These are phyloP conservation scores for Ceratotherium simum DNA, from an alignment of 2,113 vertebrate genomes.

Conservation along the genomic window DNA sequence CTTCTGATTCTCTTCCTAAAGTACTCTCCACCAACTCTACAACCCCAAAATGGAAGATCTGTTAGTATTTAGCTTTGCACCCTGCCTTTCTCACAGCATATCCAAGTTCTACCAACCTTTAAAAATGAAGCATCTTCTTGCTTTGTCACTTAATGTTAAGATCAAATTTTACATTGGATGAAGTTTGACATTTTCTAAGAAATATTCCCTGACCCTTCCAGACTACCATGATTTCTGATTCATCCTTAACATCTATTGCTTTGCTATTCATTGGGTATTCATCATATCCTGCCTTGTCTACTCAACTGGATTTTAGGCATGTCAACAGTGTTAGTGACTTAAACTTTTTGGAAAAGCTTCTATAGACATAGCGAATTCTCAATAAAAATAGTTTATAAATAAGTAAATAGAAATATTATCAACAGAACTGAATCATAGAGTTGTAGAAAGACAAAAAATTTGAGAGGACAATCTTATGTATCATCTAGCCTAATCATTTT, in stretches of 20 bases:
- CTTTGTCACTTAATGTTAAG: neutral
- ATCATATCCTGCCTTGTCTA: neutral
- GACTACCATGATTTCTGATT: neutral
- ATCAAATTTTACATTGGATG: neutral
- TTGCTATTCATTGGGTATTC: neutral
- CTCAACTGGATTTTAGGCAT: neutral
- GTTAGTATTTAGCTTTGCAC: neutral
- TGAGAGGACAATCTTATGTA: fast-evolving
- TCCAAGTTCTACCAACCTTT: neutral
- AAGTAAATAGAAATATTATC: neutral
- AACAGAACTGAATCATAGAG: neutral
- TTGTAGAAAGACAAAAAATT: neutral
- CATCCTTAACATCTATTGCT: neutral
- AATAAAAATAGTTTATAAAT: neutral
- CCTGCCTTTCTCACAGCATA: neutral
- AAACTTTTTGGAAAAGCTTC: neutral
- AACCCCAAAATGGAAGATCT: neutral
- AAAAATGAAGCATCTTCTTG: neutral
- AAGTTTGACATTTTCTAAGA: neutral
- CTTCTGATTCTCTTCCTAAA: neutral
- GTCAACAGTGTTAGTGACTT: neutral
- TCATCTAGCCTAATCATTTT: neutral
- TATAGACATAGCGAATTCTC: neutral
- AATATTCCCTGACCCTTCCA: neutral
- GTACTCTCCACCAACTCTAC: neutral